These are phyloP conservation scores for Amblyjoppa proteus DNA, from an alignment of 2,888 invertebrate genomes.

Conservation along the genomic window DNA sequence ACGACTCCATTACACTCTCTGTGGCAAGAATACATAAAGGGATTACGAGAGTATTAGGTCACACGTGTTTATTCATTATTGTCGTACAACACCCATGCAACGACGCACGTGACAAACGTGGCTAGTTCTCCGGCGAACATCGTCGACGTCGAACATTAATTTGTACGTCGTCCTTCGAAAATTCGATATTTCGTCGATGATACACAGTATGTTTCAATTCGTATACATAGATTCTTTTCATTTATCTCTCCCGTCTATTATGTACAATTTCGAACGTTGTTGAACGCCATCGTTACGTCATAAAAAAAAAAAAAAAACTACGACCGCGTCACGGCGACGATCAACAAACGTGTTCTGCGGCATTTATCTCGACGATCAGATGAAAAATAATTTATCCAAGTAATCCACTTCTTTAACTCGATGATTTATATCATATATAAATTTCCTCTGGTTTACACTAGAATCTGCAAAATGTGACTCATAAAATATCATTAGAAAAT, in stretches of 20 bases:
- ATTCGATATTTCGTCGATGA: conserved; percentile 30
- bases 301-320: background rate
- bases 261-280: conserved; percentile 46
- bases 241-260: conserved; percentile 19
- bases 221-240: conserved; percentile 40
- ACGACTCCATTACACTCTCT: background rate
- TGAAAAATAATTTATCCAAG: background rate
- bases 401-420: background rate
- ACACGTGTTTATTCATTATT: conserved; percentile 79
- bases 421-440: background rate
- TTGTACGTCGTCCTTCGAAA: conserved; percentile 16
- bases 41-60: conserved; percentile 68
- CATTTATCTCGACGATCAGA: background rate
- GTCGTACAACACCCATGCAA: conserved; percentile 77
- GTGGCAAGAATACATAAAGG: conserved; percentile 21
- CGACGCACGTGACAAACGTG: conserved; percentile 39
- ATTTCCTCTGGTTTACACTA: background rate
- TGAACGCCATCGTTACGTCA: background rate
- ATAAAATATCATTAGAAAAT: conserved; percentile 12
- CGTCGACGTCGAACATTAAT: conserved; percentile 8
- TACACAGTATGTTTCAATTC: conserved; percentile 35
- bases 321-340: conserved; percentile 3
- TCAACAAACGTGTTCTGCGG: conserved; percentile 17
- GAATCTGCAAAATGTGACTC: conserved; percentile 26
- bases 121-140: conserved; percentile 14